Percentiles rank a stretch among this genome's conserved stretches.
phyloP scores from a whole-genome alignment of 92 coral and sea anemone species.

The Porites evermanni region DNA sequence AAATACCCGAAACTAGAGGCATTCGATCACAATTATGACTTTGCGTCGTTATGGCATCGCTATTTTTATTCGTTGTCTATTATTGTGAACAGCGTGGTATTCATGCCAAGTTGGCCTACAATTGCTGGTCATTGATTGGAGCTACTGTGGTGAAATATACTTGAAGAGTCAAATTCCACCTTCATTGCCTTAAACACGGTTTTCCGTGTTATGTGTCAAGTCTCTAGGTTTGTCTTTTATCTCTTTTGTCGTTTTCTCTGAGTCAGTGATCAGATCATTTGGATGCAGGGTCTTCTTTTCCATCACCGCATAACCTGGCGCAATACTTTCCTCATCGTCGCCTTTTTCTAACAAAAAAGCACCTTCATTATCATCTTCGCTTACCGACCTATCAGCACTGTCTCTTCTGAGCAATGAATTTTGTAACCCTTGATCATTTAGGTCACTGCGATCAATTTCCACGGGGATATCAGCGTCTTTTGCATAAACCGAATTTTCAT shows the following conservation, averaged over 20 bases:
- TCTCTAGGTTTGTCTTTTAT: background rate
- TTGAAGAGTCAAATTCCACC: background rate
- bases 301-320: conserved; percentile 20
- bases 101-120: no score
- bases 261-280: background rate
- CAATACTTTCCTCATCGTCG: conserved; percentile 11
- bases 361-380: background rate
- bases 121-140: no score
- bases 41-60: no score
- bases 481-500: background rate
- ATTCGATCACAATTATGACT: no score
- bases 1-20: no score
- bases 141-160: no score
- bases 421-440: conserved; percentile 11
- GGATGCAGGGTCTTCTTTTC: conserved; percentile 43
- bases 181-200: background rate
- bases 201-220: background rate
- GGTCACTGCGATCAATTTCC: conserved; percentile 35
- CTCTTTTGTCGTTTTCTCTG: background rate
- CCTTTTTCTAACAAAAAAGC: conserved; percentile 12
- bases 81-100: no score
- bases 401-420: conserved; percentile 41
- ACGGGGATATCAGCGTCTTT: conserved; percentile 7
- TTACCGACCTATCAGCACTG: background rate
- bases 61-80: no score